phyloP scores from a whole-genome alignment of 1,140 invertebrate species.

The Danaus plexippus region DNA sequence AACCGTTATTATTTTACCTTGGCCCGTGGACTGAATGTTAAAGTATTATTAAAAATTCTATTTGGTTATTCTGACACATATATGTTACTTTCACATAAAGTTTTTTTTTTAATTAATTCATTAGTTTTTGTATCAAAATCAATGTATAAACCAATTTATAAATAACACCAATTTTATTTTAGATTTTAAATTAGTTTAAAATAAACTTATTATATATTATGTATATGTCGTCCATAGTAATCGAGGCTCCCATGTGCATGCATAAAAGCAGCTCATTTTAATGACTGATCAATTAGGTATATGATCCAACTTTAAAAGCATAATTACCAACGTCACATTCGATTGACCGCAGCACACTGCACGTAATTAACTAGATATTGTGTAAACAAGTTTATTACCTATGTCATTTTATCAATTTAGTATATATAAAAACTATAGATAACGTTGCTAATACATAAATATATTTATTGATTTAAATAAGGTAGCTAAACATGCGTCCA shows the following conservation, averaged over 20 bases:
- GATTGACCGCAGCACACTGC: constrained; percentile 35
- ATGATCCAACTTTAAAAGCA: constrained; percentile 51
- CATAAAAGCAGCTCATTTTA: constrained; percentile 40
- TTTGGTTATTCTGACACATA: too few species aligned
- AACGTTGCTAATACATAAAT: too few species aligned
- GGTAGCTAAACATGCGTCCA: too few species aligned
- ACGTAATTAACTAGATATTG: constrained; percentile 36
- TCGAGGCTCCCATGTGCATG: constrained; percentile 14
- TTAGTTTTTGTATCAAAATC: neutral
- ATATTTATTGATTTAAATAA: too few species aligned
- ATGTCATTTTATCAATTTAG: constrained; percentile 9
- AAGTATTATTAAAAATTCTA: too few species aligned
- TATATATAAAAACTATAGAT: neutral
- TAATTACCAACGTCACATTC: constrained; percentile 39
- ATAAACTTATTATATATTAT: too few species aligned
- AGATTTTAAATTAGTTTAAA: too few species aligned
- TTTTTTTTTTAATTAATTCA: too few species aligned
- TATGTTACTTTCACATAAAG: too few species aligned
- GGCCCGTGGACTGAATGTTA: too few species aligned
- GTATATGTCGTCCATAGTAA: constrained; percentile 4
- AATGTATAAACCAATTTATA: neutral
- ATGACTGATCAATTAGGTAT: constrained; percentile 49
- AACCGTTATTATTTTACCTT: too few species aligned
- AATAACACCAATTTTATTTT: neutral
- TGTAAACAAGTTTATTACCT: constrained; percentile 23